Base-by-base conservation (phyloP, 2,113 vertebrate genomes). In the Scalopus aquaticus region DNA sequence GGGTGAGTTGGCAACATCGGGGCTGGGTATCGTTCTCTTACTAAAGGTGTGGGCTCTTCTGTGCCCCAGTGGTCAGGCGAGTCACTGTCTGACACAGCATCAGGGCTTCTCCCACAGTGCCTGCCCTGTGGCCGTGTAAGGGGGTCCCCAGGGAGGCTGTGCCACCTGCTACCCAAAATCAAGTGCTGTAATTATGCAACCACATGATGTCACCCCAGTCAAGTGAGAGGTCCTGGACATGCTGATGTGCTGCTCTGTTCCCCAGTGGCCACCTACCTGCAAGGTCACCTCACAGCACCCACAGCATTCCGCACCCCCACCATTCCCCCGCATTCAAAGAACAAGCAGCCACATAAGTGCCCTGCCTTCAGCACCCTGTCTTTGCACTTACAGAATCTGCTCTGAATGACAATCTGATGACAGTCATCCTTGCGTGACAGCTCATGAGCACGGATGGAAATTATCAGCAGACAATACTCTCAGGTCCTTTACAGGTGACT, bases 281-380 rank as follows among this genome's bases (percentile, higher is more conserved):
- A 74, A 80, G 44, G 12, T 79, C 62, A 13, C 70, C 58, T 35
- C 17, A 6, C 0, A 17, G 24, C 4, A 5, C 72, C 54, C 5
- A 11, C 44, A 0, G 3, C 30, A 32, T 69, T n/a, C 28, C n/a
- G n/a, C n/a, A n/a, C n/a, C n/a, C n/a, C n/a, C n/a, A n/a, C n/a
- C n/a, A n/a, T n/a, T n/a, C n/a, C 5, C 39, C 37, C 49, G 6
- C 22, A 5, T 22, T 22, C 87, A 87, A 30, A 81, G 30, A 58
- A 5, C 6, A 11, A 35, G 8, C 28, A 32, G 28, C 20, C 0
- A 0, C 0, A 2, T 8, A 0, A 0, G 2, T 5, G 1, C 17
- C 35, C 35, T 4, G n/a, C 56, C n/a, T 81, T 49, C 12, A 11
- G 42, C 16, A n/a, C 9, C 4, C 0, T 37, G 49, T 62, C 67